phyloP scores from a whole-genome alignment of 2,888 invertebrate species.

The Unio delphinus region DNA sequence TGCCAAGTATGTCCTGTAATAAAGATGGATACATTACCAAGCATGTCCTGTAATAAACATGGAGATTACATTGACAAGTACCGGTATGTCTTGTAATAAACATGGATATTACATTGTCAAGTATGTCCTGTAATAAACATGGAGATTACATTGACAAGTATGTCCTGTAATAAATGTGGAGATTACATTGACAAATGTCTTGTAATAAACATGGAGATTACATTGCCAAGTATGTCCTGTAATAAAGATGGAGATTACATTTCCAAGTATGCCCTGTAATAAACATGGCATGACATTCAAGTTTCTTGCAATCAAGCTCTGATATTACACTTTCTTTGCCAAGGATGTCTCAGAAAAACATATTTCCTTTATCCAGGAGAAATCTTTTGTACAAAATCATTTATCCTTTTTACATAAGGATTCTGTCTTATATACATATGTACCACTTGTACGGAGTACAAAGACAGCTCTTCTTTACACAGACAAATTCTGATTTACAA shows the following conservation, averaged over 20 bases:
- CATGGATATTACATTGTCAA: constrained; percentile 48
- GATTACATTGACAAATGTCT: background rate
- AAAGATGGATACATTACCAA: background rate
- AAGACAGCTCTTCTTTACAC: too few relatives aligned
- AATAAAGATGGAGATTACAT: constrained; percentile 3
- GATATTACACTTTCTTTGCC: constrained; percentile 55
- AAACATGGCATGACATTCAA: too few relatives aligned
- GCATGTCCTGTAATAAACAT: background rate
- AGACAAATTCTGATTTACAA: too few relatives aligned
- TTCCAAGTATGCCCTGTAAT: background rate
- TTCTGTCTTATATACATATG: too few relatives aligned
- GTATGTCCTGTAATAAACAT: constrained; percentile 40
- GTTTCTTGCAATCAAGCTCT: constrained; percentile 18
- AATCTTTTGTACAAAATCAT: too few relatives aligned
- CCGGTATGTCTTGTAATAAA: constrained; percentile 7
- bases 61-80: constrained; percentile 38
- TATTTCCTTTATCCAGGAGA: too few relatives aligned
- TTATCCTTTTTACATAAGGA: too few relatives aligned
- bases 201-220: too few relatives aligned
- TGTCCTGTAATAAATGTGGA: background rate
- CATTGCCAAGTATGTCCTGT: constrained; percentile 29
- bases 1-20: constrained; percentile 27
- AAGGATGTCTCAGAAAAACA: constrained; percentile 15
- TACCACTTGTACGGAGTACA: too few relatives aligned
- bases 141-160: background rate